Conservation (phyloP, 1,140 invertebrate species). For the Leptoteleia sp. region DNA sequence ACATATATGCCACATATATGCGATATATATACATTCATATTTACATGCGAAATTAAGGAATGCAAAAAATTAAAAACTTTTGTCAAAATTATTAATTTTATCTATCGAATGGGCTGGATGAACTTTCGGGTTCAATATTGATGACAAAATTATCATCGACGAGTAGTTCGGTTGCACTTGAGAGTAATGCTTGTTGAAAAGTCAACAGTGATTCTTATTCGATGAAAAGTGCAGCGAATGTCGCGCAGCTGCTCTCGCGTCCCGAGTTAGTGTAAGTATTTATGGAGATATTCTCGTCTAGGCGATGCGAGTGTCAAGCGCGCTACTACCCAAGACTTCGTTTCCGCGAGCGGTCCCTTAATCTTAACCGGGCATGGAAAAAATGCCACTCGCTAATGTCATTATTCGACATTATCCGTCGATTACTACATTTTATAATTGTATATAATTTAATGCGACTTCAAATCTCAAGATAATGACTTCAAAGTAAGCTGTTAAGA, state of each 20-base stretch:
- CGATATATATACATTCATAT: too few relatives aligned
- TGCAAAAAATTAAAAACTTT: too few relatives aligned
- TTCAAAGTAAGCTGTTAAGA: too few relatives aligned
- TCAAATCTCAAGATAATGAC: too few relatives aligned
- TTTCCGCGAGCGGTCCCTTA: conserved; percentile 60
- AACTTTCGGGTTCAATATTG: too few relatives aligned
- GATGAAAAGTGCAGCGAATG: conserved; percentile 57
- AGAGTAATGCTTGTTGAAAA: conserved; percentile 28
- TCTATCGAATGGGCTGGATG: too few relatives aligned
- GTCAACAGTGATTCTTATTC: conserved; percentile 36
- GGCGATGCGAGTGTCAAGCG: conserved; percentile 51
- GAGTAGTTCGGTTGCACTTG: neutral
- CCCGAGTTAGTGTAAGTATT: conserved; percentile 58
- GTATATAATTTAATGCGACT: too few relatives aligned
- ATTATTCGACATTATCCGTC: neutral
- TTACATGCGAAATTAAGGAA: too few relatives aligned
- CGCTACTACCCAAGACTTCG: conserved; percentile 50
- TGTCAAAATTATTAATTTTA: too few relatives aligned
- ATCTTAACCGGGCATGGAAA: conserved; percentile 30
- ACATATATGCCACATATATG: too few relatives aligned
- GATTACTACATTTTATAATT: too few relatives aligned
- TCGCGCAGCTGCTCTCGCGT: conserved; percentile 39
- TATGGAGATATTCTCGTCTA: conserved; percentile 61
- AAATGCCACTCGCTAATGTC: conserved; percentile 35
- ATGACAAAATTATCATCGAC: conserved; percentile 16